Percentiles rank a stretch among this genome's conserved stretches.
These are phyloP conservation scores for Pelusios castaneus DNA, from an alignment of 2,113 vertebrate genomes.

Conservation along the genomic window DNA sequence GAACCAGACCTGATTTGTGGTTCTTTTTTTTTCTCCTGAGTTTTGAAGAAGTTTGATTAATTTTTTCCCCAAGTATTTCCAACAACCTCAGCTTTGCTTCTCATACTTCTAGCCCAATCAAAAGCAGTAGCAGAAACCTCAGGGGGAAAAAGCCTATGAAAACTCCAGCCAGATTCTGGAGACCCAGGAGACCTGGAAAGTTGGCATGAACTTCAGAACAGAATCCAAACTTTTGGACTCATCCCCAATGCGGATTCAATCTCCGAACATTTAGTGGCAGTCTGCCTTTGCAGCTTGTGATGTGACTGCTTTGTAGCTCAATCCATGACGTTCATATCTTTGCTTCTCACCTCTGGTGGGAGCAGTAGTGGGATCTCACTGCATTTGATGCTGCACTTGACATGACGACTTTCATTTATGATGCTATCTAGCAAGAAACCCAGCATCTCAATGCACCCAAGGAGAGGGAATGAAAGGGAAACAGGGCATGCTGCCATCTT, in stretches of 20 bases:
- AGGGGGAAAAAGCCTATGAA: constrained; percentile 23
- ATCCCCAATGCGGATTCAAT: neutral
- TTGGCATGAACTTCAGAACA: constrained; percentile 16
- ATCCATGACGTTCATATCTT: neutral
- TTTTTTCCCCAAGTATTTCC: constrained; percentile 50
- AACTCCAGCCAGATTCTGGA: constrained; percentile 2
- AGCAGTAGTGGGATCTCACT: neutral
- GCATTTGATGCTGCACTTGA: neutral
- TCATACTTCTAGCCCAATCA: neutral
- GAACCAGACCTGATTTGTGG: constrained; percentile 3
- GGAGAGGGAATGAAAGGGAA: neutral
- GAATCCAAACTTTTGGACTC: neutral
- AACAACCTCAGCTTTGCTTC: neutral
- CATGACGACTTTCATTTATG: neutral
- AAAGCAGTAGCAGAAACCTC: neutral
- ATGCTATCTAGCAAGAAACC: neutral
- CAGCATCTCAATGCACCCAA: neutral
- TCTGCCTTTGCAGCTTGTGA: neutral
- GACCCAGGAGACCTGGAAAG: neutral
- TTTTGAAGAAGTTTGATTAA: constrained; percentile 58
- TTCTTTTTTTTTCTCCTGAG: constrained; percentile 37
- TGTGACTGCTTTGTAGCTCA: neutral
- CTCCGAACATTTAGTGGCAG: neutral
- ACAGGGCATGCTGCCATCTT: neutral
- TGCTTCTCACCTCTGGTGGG: neutral